Evolutionary conservation across 2,888 invertebrate genomes (phyloP), one percentile per base, ranked within the genome.

Genomic region (Amblyteles armatorius): DNA sequence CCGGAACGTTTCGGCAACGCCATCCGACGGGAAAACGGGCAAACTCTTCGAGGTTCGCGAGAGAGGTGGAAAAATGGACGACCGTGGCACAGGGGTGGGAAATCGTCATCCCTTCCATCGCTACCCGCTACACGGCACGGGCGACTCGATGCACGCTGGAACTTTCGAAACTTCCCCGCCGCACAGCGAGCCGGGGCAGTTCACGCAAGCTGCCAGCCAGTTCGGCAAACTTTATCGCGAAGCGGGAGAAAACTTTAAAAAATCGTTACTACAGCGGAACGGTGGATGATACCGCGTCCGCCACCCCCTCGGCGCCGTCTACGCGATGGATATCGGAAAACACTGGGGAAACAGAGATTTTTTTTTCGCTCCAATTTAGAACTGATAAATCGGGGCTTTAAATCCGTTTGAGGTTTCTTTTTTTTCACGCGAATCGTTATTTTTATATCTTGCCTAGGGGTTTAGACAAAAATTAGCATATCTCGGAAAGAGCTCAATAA

Each of bases 131-230:
- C 4, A 73, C 83, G 79, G 83, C 79, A 81, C 65, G 67, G 26
- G 68, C 50, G 85, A 88, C 88, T 79, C 68, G 69, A 74, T 80
- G 74, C 57, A 57, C 89, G 88, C 88, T 89, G 86, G 89, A 92
- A 92, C 90, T 92, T 93, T 89, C 85, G 89, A 88, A 92, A 92
- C 91, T 92, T 91, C 88, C 90, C 90, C 91, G 89, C 87, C 88
- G 87, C 87, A 76, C 82, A 40, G 44, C 68, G 44, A 67, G n/a
- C 72, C 65, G 63, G 19, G 79, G 50, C 63, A 76, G 82, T 85
- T 79, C 71, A 67, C 79, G 72, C 85, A 79, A 86, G 84, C 86
- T 86, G 86, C 83, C 87, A 81, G 84, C n/a, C 84, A 83, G 83
- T 87, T 85, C 55, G 79, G 76, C 33, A 85, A 85, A 85, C 85